Conservation (phyloP, 2,113 vertebrate genomes). For the Electrona antarctica region DNA sequence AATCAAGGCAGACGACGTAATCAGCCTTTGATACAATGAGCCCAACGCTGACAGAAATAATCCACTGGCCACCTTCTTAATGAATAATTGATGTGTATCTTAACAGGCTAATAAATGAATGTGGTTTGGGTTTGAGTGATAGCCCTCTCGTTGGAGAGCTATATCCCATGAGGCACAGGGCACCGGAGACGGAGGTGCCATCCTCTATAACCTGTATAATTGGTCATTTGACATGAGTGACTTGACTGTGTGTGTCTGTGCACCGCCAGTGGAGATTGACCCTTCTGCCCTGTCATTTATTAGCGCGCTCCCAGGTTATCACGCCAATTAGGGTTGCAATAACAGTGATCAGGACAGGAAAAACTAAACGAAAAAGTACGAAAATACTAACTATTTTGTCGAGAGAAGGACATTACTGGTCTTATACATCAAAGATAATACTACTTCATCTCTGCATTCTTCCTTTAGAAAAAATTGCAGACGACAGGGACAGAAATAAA, state of each 20-base stretch:
- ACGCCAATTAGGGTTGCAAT: conserved; percentile 67
- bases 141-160: conserved; percentile 70
- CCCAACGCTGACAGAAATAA: conserved; percentile 71
- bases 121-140: conserved; percentile 79
- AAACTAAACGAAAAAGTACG: conserved; percentile 30
- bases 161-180: conserved; percentile 73
- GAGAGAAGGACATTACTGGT: neutral
- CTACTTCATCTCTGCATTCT: conserved; percentile 10
- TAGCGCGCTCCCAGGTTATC: conserved; percentile 69
- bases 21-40: conserved; percentile 75
- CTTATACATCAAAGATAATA: conserved; percentile 4
- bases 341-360: conserved; percentile 47
- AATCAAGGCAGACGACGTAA: conserved; percentile 61
- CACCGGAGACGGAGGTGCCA: conserved; percentile 76
- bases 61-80: conserved; percentile 74
- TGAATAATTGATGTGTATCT: conserved; percentile 80
- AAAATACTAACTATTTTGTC: conserved; percentile 45
- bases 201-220: conserved; percentile 79
- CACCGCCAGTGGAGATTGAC: conserved; percentile 62
- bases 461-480: neutral
- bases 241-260: conserved; percentile 71
- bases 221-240: conserved; percentile 80
- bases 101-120: conserved; percentile 81
- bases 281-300: conserved; percentile 72
- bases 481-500: neutral